Evolutionary conservation across 2,888 invertebrate species (phyloP), one percentile per base, ranked within the genome.

Genomic region (Pristionchus mayeri): DNA sequence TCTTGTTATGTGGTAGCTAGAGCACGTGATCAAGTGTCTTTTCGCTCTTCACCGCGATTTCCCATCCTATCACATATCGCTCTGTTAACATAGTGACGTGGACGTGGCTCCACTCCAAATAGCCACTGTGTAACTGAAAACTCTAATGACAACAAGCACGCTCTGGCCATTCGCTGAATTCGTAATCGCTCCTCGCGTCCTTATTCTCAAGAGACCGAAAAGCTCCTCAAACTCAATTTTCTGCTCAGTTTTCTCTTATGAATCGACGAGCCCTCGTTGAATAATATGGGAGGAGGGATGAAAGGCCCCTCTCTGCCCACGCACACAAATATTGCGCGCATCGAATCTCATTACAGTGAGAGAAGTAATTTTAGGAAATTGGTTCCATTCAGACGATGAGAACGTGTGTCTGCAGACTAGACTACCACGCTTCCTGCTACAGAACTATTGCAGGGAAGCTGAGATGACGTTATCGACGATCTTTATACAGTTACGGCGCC

Each of bases 111-210:
- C 63, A 34, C 18, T 63, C 63, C 4, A 30, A 44, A 16, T 60
- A 30, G 27, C 57, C 63, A 63, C 30, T 4, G 63, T 63, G 63
- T 63, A 63, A 63, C 63, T 34, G 63, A 63, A 18, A 63, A 63
- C 63, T 63, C 34, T 18, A 37, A 63, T 16, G 63, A 63, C 63
- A 63, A 63, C 63, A 63, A 30, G 7, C 44, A 16, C 63, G 3
- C 24, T 24, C 57, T 63, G 4, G 27, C 34, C 63, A 63, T 63
- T 63, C 63, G 63, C 63, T 63, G 63, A 63, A 63, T 63, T 63
- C 18, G 63, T 63, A 63, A 63, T 63, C 63, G n/a, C n/a, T 34
- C 34, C 4, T 63, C 16, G 13, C 63, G 63, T 63, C 34, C 34
- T 34, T 27, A 34, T 30, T 63, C 63, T 34, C 63, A 34, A 63